Base-by-base conservation (phyloP, 2,888 invertebrate genomes). In the Imbricaverruca yamaguchii region DNA sequence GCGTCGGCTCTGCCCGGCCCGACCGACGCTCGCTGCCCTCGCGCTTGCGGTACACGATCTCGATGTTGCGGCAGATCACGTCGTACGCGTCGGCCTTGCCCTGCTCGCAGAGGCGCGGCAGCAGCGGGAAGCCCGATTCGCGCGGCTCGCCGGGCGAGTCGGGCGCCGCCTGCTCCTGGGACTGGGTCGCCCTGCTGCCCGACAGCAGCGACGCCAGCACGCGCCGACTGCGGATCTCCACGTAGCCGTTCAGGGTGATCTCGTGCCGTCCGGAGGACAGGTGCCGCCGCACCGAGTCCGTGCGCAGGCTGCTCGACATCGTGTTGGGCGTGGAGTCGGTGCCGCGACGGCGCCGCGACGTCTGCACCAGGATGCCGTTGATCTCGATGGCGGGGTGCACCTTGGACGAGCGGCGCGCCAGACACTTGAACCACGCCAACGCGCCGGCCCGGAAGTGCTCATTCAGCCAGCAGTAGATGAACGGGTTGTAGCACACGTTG, bases 391-490 rank as follows among this genome's bases (percentile, higher is more conserved):
- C 85, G 2, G 85, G 85, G 81, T 85, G 84, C 10, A 85, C 84
- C 12, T 82, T 81, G 9, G 84, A 83, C 55, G 84, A 84, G 10
- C 83, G 67, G 21, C 84, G 84, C 39, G 83, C 84, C 82, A 86
- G 86, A 80, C 86, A 87, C 10, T 85, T 83, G 61, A 87, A 85
- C 83, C 87, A 85, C 0, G 85, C 80, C 80, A 85, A 85, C 53
- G 86, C 86, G 81, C 86, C 86, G n/a, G 85, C 85, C 57, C 88
- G 85, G 84, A 88, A 89, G 82, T 86, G 85, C 81, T 88, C 87
- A 83, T 89, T 88, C 25, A 88, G 84, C 87, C 88, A 88, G 83
- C 88, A 89, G 83, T 89, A 89, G 23, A 89, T 87, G 83, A 88
- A 88, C 0, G 89, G 88, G 83, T 89, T 89, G 84, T 87, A 88